These are phyloP conservation scores for Drosophila elegans DNA, from an alignment of 1,140 invertebrate genomes.

Conservation along the genomic window DNA sequence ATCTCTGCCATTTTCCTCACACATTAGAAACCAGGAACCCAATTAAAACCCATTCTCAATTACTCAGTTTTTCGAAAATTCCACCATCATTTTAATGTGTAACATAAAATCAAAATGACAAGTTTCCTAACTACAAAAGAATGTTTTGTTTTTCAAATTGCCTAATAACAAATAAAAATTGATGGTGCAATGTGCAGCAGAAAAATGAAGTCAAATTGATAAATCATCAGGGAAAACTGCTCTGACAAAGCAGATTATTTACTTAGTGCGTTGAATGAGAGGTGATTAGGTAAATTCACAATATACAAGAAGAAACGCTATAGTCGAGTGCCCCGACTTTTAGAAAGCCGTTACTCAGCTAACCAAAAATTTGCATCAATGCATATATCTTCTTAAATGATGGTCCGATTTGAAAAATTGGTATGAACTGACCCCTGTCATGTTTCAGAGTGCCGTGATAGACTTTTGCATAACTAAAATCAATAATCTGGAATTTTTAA, in stretches of 20 bases:
- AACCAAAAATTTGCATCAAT: no score
- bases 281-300: not conserved
- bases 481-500: no score
- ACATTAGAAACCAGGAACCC: not conserved
- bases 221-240: slow-evolving; percentile 1
- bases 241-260: not conserved
- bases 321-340: no score
- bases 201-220: not conserved
- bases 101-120: slow-evolving; percentile 5
- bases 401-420: no score
- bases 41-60: not conserved
- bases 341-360: no score
- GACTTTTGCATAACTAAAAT: no score
- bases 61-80: not conserved
- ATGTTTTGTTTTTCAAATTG: not conserved
- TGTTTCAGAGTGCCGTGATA: no score
- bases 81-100: not conserved
- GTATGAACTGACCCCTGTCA: no score
- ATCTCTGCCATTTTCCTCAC: slow-evolving; percentile 13
- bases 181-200: slow-evolving; percentile 23
- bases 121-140: not conserved
- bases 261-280: not conserved
- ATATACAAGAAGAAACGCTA: no score
- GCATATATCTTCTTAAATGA: no score
- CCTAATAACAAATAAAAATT: slow-evolving; percentile 6